Evolutionary conservation across 2,113 vertebrate genomes (phyloP).

Genomic region (Orientallactaga bullata): DNA sequence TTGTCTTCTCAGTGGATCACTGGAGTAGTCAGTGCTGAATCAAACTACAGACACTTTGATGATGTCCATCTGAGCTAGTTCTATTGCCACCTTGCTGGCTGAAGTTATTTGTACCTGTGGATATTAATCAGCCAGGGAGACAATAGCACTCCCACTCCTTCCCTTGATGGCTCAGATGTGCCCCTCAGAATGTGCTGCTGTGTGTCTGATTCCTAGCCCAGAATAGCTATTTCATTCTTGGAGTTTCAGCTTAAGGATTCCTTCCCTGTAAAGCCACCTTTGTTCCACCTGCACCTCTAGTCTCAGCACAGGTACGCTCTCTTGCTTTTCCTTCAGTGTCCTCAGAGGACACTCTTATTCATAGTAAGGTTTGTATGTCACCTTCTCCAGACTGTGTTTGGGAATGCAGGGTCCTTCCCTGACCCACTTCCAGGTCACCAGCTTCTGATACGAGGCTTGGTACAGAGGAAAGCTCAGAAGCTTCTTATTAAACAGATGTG

Average conservation of each 20-base stretch:
- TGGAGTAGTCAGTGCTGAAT: no score
- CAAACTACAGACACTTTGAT: not conserved
- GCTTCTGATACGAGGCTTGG: not conserved
- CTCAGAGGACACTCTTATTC: not conserved
- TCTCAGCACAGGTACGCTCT: not conserved
- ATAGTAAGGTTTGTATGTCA: not conserved
- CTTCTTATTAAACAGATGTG: not conserved
- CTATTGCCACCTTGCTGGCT: not conserved
- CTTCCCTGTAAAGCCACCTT: not conserved
- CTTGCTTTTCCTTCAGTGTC: not conserved
- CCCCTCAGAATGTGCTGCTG: not conserved
- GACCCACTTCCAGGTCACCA: not conserved
- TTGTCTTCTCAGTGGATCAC: not conserved
- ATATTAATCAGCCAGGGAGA: not conserved
- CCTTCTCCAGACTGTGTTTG: not conserved
- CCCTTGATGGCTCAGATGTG: not conserved
- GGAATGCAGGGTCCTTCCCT: not conserved
- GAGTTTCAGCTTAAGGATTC: not conserved
- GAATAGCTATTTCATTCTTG: not conserved
- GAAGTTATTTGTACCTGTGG: not conserved
- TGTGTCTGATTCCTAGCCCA: not conserved
- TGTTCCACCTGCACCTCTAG: not conserved
- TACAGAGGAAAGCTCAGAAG: not conserved
- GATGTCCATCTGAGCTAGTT: not conserved
- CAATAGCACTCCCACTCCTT: not conserved